phyloP scores from a whole-genome alignment of 2,113 vertebrate species.

The Limnothrissa miodon region DNA sequence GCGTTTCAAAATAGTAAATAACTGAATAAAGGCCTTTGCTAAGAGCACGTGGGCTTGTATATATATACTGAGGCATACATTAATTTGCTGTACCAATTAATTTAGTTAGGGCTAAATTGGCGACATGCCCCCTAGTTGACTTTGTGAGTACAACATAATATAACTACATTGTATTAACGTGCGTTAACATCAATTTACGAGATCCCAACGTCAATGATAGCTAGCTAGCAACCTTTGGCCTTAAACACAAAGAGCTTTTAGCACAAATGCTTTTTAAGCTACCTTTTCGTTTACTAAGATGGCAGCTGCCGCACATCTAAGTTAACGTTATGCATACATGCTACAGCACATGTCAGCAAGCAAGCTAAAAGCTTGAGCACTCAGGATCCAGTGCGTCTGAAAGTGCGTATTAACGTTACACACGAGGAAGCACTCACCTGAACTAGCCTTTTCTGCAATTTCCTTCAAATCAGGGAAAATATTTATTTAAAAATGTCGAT shows the following conservation, averaged over 20 bases:
- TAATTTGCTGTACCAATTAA: not conserved
- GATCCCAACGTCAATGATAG: not conserved
- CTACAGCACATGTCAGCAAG: not conserved
- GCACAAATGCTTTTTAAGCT: not conserved
- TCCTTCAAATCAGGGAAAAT: not conserved
- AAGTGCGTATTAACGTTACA: constrained; percentile 3
- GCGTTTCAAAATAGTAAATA: not conserved
- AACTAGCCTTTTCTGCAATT: not conserved
- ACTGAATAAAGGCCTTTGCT: not conserved
- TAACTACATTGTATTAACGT: not conserved
- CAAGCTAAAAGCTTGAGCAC: not conserved
- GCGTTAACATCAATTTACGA: not conserved
- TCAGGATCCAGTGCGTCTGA: not conserved
- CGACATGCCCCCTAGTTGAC: not conserved
- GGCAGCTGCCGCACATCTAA: not conserved
- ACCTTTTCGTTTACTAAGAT: not conserved
- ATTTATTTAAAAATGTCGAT: not conserved
- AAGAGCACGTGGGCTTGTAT: not conserved
- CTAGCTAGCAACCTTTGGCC: not conserved
- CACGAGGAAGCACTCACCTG: not conserved
- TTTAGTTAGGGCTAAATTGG: not conserved
- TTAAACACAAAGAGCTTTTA: not conserved
- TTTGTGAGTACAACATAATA: not conserved
- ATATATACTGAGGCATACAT: not conserved
- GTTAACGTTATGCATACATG: not conserved